Percentiles rank a stretch among this genome's conserved stretches.
Conservation (phyloP, 2,888 invertebrate genomes). For the Nezara viridula region DNA sequence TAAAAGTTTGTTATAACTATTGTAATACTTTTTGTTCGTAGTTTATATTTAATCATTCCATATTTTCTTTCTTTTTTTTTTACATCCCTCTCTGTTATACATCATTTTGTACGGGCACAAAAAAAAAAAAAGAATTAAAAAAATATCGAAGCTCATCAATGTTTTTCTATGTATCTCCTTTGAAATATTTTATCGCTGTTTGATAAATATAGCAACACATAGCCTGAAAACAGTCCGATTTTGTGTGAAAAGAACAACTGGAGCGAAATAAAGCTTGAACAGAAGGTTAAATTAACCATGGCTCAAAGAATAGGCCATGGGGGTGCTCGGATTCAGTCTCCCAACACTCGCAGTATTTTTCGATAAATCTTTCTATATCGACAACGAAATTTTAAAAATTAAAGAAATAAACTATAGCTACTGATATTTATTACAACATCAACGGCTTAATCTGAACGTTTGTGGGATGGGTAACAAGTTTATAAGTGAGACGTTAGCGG, state of each 20-base stretch:
- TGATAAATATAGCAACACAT: conserved; percentile 7
- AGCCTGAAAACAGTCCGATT: conserved; percentile 1
- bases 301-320: background rate
- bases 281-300: conserved; percentile 6
- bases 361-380: background rate
- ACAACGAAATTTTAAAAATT: background rate
- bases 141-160: background rate
- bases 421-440: too few relatives aligned
- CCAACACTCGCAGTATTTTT: background rate
- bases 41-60: too few relatives aligned
- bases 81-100: background rate
- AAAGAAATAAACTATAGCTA: too few relatives aligned
- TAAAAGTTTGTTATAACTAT: too few relatives aligned
- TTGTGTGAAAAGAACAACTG: conserved; percentile 19
- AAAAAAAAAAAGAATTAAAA: background rate
- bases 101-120: background rate
- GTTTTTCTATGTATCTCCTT: background rate
- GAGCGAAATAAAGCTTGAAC: conserved; percentile 6
- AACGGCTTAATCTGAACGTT: too few relatives aligned
- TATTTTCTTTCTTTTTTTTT: too few relatives aligned
- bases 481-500: too few relatives aligned
- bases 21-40: too few relatives aligned
- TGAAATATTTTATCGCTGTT: background rate
- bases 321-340: background rate
- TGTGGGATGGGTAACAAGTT: too few relatives aligned